Base-by-base conservation (phyloP, 2,113 vertebrate genomes). In the Mustelus asterias region DNA sequence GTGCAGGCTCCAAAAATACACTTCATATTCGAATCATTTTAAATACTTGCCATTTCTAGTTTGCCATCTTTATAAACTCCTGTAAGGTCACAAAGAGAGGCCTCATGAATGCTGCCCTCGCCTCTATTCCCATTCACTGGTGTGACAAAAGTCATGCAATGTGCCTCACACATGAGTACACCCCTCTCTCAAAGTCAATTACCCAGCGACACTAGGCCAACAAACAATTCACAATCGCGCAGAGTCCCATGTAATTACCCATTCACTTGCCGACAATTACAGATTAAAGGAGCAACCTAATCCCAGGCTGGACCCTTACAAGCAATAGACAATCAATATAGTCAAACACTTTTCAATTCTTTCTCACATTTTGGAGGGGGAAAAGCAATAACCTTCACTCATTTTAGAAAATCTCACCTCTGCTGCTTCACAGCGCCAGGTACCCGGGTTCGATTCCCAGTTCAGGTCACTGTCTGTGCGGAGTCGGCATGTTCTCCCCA, bases 161-260 rank as follows among this genome's bases (percentile, higher is more conserved):
- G 37, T 63, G 33, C 58, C 60, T 92, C 89, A 92, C 89, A 92
- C 89, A 92, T 92, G 89, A 92, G 58, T 92, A 92, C 29, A 65
- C 89, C 89, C 58, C 89, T 65, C 89, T 65, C 89, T 92, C 89
- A 63, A 92, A 92, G 89, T 92, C 89, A 92, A 92, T 92, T 92
- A 92, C 60, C 58, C 89, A 92, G 89, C 60, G 58, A 92, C 89
- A 92, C 89, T 65, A 33, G 89, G 58, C 89, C 89, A 92, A 92
- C 89, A 92, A 90, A 92, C 89, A 37, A 92, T 65, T 92, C 63
- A 92, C 89, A 92, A 92, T 63, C 58, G 16, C 58, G 58, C 37
- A 63, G 89, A 92, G 89, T 92, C 89, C 89, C 89, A 33, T 92
- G 60, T 92, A 92, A 92, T 92, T 92, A 92, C 89, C 89, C 89